Evolutionary conservation across 2,797 vertebrate genomes (phyloP), one percentile per base, ranked within the genome.

Genomic region (Lerista edwardsae): DNA sequence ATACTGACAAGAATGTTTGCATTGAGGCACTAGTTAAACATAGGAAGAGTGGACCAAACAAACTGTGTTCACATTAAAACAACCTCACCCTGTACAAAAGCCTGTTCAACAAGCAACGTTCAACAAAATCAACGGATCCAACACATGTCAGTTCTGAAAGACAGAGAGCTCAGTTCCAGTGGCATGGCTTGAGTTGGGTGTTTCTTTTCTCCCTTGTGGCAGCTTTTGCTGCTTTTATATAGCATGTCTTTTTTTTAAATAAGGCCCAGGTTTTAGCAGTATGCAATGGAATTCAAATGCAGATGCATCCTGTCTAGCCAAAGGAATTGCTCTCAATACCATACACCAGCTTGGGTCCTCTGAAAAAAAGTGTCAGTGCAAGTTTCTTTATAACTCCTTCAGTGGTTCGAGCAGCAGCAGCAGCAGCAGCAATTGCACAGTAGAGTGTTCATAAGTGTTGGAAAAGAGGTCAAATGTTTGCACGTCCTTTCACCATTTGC

Each of bases 71-170:
- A 62, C 44, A 29, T 85, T 86, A 83, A 88, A 79, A 0, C 0
- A 75, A 75, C 68, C 9, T 59, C 2, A 36, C 68, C 84, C 86
- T 27, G 2, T 57, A 89, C 36, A 61, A 62, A 89, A 65, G 84
- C 93, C 90, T 87, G 36, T 44, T 90, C 86, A 87, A 83, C 79
- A 90, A 83, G 89, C 89, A 92, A 73, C 44, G 11, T 79, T 91
- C 78, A 81, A 3, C 51, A 87, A 80, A 79, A 27, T 34, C 44
- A 82, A 3, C 41, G 15, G 51, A 75, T 62, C 47, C n/a, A 85
- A 72, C 14, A 27, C 31, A 27, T 74, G 89, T 82, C 82, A 15
- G 80, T 25, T 64, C 55, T n/a, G 27, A 31, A 31, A 62, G 80
- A 89, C 34, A 84, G 80, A 87, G 86, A 87, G 86, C 51, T 90